Evolutionary conservation across 2,113 vertebrate genomes (phyloP).

Genomic region (Plecotus auritus): DNA sequence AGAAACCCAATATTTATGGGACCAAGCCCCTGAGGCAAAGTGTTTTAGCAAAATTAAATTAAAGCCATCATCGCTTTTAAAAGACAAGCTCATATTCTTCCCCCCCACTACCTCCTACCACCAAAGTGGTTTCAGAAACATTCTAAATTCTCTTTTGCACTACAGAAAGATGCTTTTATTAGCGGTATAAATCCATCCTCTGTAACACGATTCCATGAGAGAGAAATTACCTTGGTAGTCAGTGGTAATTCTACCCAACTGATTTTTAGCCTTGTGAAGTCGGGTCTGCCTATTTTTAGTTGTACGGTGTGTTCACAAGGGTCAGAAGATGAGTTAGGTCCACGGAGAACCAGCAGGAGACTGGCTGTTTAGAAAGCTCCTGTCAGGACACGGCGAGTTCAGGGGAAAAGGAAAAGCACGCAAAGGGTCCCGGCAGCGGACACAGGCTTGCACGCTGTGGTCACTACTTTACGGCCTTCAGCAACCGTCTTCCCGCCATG

Average conservation of each 20-base stretch:
- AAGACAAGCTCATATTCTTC: background rate
- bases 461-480: background rate
- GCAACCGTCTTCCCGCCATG: too few species aligned
- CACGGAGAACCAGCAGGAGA: background rate
- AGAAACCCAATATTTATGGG: background rate
- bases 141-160: background rate
- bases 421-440: background rate
- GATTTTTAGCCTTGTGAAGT: background rate
- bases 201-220: background rate
- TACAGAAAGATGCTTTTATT: background rate
- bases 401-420: background rate
- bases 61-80: slow-evolving; percentile 16
- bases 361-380: background rate
- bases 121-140: background rate
- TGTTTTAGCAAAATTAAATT: slow-evolving; percentile 36
- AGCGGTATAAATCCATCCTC: background rate
- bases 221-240: background rate
- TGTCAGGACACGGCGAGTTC: background rate
- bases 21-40: background rate
- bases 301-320: background rate
- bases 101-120: background rate
- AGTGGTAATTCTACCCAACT: background rate
- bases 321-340: background rate
- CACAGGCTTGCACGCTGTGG: background rate
- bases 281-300: background rate